Evolutionary conservation across 2,888 invertebrate genomes (phyloP).

Genomic region (Cancer borealis): DNA sequence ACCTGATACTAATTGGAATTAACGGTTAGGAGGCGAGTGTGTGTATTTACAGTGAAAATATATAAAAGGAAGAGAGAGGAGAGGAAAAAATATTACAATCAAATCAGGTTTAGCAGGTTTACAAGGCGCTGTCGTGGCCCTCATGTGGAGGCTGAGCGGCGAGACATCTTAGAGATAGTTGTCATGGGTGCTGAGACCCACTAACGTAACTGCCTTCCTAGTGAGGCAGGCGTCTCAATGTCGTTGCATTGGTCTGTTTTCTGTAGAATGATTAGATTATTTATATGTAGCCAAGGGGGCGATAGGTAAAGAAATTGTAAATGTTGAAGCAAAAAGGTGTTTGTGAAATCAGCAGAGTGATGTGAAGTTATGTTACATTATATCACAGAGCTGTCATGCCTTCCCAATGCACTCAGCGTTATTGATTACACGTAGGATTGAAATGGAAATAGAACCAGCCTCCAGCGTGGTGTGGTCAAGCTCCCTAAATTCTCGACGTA

Average conservation of each 20-base stretch:
- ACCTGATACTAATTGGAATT: constrained; percentile 7
- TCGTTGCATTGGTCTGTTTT: neutral
- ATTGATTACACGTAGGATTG: no score
- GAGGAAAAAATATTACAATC: constrained; percentile 15
- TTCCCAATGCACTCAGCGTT: no score
- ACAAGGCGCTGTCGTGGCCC: neutral
- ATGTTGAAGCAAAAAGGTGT: neutral
- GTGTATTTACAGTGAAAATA: neutral
- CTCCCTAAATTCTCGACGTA: no score
- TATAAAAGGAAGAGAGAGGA: neutral
- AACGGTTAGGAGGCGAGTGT: neutral
- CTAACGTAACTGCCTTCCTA: neutral
- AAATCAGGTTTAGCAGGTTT: constrained; percentile 32
- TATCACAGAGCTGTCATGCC: no score
- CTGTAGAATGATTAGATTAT: neutral
- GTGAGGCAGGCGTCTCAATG: neutral
- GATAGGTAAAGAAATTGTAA: neutral
- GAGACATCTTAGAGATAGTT: neutral
- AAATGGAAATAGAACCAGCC: no score
- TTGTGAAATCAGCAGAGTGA: neutral
- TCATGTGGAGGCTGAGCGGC: neutral
- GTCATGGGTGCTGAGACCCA: neutral
- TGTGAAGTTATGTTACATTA: neutral
- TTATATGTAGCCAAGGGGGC: no score
- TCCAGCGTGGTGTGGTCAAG: no score